Percentiles rank a stretch among this genome's conserved stretches.
These are phyloP conservation scores for Crossaster papposus DNA, from an alignment of 53 echinoderm and acorn worm genomes.

Conservation along the genomic window DNA sequence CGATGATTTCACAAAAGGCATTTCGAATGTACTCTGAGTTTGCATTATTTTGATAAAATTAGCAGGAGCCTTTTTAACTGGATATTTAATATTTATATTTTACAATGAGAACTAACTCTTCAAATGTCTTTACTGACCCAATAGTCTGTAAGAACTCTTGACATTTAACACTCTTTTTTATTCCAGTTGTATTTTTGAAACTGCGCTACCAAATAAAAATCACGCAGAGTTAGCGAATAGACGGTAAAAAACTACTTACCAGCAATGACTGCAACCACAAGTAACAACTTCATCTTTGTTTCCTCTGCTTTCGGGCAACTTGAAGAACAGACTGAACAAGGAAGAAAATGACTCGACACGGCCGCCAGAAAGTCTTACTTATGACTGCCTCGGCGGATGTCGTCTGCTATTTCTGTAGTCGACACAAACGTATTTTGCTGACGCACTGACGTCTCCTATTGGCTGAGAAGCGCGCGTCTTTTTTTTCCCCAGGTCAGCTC, in stretches of 20 bases:
- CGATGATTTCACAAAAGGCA: neutral
- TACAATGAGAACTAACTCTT: too few relatives aligned
- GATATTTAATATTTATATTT: too few relatives aligned
- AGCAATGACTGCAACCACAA: conserved; percentile 15
- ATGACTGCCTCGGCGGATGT: neutral
- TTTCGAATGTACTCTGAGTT: neutral
- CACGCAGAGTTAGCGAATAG: neutral
- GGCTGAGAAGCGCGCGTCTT: neutral
- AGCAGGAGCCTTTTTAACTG: too few relatives aligned
- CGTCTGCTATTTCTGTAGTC: conserved; percentile 15
- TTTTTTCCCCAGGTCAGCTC: conserved; percentile 29
- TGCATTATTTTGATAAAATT: too few relatives aligned
- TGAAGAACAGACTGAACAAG: conserved; percentile 25
- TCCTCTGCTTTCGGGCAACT: conserved; percentile 14
- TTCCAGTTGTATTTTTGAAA: neutral
- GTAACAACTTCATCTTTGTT: conserved; percentile 37
- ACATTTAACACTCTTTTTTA: too few relatives aligned
- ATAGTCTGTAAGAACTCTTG: too few relatives aligned
- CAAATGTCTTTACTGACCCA: too few relatives aligned
- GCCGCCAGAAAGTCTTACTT: neutral
- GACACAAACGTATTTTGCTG: neutral
- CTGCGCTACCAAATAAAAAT: neutral
- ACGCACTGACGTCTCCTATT: neutral
- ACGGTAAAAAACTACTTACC: neutral
- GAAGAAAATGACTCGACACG: neutral